Percentiles rank a stretch among this genome's conserved stretches.
phyloP scores from a whole-genome alignment of 2,113 vertebrate species.

The Vombatus ursinus region DNA sequence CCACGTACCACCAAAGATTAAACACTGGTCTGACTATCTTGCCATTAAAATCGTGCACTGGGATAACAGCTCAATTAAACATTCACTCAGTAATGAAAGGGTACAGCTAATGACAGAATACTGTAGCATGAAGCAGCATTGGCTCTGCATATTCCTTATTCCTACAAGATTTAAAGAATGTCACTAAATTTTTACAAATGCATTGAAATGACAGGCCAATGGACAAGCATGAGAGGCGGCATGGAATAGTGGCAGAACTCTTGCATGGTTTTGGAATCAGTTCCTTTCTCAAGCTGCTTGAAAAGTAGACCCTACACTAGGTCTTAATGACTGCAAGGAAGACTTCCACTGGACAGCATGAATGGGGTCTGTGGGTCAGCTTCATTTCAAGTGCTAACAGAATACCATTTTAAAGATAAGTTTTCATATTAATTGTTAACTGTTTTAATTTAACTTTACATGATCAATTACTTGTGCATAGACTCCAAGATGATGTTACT shows the following conservation, averaged over 20 bases:
- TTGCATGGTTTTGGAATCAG: neutral
- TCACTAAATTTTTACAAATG: conserved; percentile 57
- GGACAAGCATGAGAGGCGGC: neutral
- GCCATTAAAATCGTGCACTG: conserved; percentile 32
- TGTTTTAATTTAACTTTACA: neutral
- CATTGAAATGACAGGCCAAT: conserved; percentile 52
- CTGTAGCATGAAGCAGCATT: conserved; percentile 9
- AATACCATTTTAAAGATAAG: conserved; percentile 36
- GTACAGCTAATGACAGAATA: conserved; percentile 49
- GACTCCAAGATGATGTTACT: neutral
- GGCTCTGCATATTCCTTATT: conserved; percentile 35
- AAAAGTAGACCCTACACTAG: conserved; percentile 32
- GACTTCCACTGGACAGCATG: conserved; percentile 19
- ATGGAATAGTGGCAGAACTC: neutral
- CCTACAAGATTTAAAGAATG: conserved; percentile 50
- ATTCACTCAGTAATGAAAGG: conserved; percentile 52
- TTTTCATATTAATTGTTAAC: conserved; percentile 55
- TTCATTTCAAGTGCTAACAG: conserved; percentile 61
- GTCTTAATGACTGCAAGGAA: conserved; percentile 36
- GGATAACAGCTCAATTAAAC: conserved; percentile 49
- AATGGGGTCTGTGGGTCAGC: conserved; percentile 2
- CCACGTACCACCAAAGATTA: conserved; percentile 10
- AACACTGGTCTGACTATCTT: conserved; percentile 29
- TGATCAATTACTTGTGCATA: neutral
- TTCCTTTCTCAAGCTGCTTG: conserved; percentile 49